Percentiles rank a stretch among this genome's conserved stretches.
Evolutionary conservation across 2,113 vertebrate genomes (phyloP).

Genomic region (Chloropsis cyanopogon): DNA sequence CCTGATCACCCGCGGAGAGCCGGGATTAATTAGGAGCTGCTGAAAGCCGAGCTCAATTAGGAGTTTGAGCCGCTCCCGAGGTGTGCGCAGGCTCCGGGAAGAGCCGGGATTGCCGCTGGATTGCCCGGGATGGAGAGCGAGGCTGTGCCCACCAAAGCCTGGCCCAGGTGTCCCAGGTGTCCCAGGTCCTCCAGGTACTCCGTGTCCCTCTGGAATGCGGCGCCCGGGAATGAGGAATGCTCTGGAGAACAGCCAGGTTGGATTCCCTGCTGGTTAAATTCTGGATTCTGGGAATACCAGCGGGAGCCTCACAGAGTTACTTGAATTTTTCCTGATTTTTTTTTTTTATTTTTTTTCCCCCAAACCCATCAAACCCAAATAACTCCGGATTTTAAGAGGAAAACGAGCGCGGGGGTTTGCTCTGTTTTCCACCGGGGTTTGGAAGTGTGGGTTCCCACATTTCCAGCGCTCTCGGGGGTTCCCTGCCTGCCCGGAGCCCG

Average conservation of each 20-base stretch:
- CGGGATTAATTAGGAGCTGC: background rate
- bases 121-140: fast-evolving
- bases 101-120: background rate
- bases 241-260: background rate
- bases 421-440: too few species aligned
- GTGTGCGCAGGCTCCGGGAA: background rate
- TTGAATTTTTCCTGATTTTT: too few species aligned
- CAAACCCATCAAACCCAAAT: too few species aligned
- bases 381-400: too few species aligned
- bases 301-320: too few species aligned
- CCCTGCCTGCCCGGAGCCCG: background rate
- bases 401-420: too few species aligned
- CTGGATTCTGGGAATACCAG: too few species aligned
- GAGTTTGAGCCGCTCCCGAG: background rate
- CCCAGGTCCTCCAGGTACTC: background rate
- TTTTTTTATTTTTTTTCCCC: too few species aligned
- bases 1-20: background rate
- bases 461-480: background rate
- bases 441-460: background rate
- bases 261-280: background rate
- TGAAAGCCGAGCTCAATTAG: background rate
- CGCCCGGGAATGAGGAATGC: background rate
- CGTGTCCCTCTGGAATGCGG: fast-evolving
- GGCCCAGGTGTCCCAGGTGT: too few species aligned
- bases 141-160: fast-evolving